Conservation (phyloP, 2,797 vertebrate species). For the Pteropus rufus region DNA sequence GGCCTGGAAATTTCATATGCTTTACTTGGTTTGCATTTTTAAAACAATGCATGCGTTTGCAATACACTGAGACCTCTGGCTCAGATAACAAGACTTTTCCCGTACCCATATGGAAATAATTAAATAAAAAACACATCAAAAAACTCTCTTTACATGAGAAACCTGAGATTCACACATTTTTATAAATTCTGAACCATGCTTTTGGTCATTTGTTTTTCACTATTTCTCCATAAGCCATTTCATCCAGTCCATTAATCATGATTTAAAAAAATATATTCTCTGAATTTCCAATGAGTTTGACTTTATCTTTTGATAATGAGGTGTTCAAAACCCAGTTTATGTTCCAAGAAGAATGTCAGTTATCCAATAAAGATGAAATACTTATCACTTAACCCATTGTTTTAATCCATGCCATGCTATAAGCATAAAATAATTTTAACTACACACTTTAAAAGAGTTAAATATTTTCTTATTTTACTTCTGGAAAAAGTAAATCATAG, state of each 20-base stretch:
- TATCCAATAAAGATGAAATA: neutral
- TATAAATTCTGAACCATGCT: slow-evolving; percentile 26
- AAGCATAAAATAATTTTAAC: neutral
- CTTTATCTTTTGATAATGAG: slow-evolving; percentile 1
- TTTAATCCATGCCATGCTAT: neutral
- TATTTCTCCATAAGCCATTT: slow-evolving; percentile 21
- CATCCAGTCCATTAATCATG: neutral
- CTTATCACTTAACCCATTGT: neutral
- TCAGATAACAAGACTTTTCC: slow-evolving; percentile 8
- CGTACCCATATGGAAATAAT: slow-evolving; percentile 26
- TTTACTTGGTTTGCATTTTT: neutral
- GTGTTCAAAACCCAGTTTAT: neutral
- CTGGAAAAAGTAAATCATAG: neutral
- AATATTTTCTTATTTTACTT: neutral
- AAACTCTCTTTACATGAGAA: neutral
- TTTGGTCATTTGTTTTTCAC: slow-evolving; percentile 47
- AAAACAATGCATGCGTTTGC: neutral
- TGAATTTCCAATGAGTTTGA: slow-evolving; percentile 15
- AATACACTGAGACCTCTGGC: neutral
- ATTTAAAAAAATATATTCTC: neutral
- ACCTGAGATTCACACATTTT: slow-evolving; percentile 31
- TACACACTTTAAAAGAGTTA: neutral
- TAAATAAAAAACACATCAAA: slow-evolving; percentile 16
- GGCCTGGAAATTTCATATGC: neutral
- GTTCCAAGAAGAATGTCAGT: neutral